Evolutionary conservation across 2,888 invertebrate species (phyloP).

Genomic region (Heliconius hortense): DNA sequence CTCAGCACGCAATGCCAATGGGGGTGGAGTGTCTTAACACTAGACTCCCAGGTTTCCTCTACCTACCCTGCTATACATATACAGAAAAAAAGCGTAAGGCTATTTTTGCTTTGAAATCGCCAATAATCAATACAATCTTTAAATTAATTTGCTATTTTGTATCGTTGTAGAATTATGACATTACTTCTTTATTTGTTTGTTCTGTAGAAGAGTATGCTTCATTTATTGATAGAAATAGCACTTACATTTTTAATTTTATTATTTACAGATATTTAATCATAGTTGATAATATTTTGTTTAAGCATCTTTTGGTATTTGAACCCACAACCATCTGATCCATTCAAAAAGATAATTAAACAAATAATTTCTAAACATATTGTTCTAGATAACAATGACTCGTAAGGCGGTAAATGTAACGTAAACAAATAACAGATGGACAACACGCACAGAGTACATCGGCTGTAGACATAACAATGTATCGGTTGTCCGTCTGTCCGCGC

Average conservation of each 20-base stretch:
- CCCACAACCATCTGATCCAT: not conserved
- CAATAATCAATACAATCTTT: too few species aligned
- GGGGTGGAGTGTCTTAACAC: too few species aligned
- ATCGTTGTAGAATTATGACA: too few species aligned
- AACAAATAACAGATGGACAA: constrained; percentile 3
- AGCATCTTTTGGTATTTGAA: not conserved
- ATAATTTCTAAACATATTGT: not conserved
- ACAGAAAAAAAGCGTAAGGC: too few species aligned
- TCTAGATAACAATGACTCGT: not conserved
- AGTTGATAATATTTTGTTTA: not conserved
- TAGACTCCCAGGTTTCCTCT: too few species aligned
- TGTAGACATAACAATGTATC: constrained; percentile 44
- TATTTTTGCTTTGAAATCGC: too few species aligned
- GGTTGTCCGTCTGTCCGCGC: constrained; percentile 28
- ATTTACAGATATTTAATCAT: not conserved
- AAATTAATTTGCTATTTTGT: too few species aligned
- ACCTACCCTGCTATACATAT: too few species aligned
- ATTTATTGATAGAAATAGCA: too few species aligned
- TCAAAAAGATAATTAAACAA: not conserved
- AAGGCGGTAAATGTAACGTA: constrained; percentile 14
- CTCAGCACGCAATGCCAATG: too few species aligned
- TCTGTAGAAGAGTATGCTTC: not conserved
- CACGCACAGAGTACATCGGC: constrained; percentile 27
- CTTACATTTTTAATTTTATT: too few species aligned
- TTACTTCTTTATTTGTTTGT: not conserved